A percentile compares a stretch with the other conserved stretches of the same genome.
phyloP scores from a whole-genome alignment of 2,113 vertebrate species.

The Tautogolabrus adspersus region DNA sequence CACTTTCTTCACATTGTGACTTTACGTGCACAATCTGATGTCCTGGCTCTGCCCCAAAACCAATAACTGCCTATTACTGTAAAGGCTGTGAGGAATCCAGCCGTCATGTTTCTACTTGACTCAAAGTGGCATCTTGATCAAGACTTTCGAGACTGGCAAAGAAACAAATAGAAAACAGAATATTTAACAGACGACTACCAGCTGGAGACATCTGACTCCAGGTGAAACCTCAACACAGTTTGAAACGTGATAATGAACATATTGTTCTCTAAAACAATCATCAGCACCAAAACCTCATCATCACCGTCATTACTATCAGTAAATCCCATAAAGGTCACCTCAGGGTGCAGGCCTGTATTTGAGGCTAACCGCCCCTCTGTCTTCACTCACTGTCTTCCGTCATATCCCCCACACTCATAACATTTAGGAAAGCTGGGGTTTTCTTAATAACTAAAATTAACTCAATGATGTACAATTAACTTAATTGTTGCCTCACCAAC shows the following conservation, averaged over 20 bases:
- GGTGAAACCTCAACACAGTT: constrained; percentile 50
- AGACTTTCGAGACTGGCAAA: constrained; percentile 13
- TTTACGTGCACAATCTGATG: constrained; percentile 33
- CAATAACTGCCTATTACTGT: constrained; percentile 33
- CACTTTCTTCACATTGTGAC: constrained; percentile 29
- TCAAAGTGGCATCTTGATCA: constrained; percentile 48
- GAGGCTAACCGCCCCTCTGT: constrained; percentile 71
- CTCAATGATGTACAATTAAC: constrained; percentile 83
- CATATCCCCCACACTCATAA: constrained; percentile 69
- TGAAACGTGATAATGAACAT: constrained; percentile 45
- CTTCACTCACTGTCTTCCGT: constrained; percentile 66
- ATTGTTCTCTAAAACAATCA: constrained; percentile 70
- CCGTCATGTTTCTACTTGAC: constrained; percentile 56
- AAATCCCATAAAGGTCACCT: constrained; percentile 73
- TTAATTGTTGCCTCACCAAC: constrained; percentile 77
- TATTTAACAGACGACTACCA: constrained; percentile 55
- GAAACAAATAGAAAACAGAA: constrained; percentile 64
- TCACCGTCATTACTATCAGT: constrained; percentile 64
- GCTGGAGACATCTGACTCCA: constrained; percentile 63
- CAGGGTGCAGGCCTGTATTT: constrained; percentile 65
- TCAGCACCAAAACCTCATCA: constrained; percentile 62
- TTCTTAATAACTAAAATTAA: constrained; percentile 84
- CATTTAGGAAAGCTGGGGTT: constrained; percentile 78
- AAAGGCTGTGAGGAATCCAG: constrained; percentile 46
- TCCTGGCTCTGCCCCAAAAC: constrained; percentile 39